Conservation (phyloP, 1,140 invertebrate genomes). For the Scaptomyza montana region DNA sequence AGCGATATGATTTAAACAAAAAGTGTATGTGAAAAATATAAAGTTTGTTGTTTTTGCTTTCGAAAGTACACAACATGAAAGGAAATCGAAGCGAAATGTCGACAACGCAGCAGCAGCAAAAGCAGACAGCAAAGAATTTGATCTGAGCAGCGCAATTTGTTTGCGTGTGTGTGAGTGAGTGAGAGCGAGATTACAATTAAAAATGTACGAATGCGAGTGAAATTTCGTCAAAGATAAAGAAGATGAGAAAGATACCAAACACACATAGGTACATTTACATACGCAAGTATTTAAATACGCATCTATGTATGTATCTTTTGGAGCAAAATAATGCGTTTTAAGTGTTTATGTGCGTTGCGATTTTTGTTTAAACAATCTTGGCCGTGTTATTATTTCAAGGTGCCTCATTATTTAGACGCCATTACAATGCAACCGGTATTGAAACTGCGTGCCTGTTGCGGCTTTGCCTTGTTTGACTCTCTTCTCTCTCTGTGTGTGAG, state of each 20-base stretch:
- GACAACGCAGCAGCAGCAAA: slow-evolving; percentile 65
- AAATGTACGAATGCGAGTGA: slow-evolving; percentile 56
- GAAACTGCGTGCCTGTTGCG: slow-evolving; percentile 33
- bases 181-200: slow-evolving; percentile 55
- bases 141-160: slow-evolving; percentile 57
- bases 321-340: not conserved
- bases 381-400: slow-evolving; percentile 73
- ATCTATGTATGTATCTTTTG: too few relatives aligned
- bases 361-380: slow-evolving; percentile 78
- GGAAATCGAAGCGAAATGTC: slow-evolving; percentile 55
- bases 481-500: slow-evolving; percentile 9
- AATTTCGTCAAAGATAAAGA: slow-evolving; percentile 65
- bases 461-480: slow-evolving; percentile 12
- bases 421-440: slow-evolving; percentile 75
- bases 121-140: slow-evolving; percentile 64
- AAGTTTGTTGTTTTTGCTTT: slow-evolving; percentile 26
- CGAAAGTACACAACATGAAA: slow-evolving; percentile 45
- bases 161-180: slow-evolving; percentile 46
- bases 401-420: slow-evolving; percentile 72
- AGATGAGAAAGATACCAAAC: slow-evolving; percentile 67
- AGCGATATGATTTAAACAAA: slow-evolving; percentile 58
- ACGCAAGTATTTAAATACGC: not conserved
- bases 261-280: slow-evolving; percentile 31
- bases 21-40: slow-evolving; percentile 48
- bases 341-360: slow-evolving; percentile 48